phyloP scores from a whole-genome alignment of 2,888 invertebrate genomes.

The Lithophane leautieri region DNA sequence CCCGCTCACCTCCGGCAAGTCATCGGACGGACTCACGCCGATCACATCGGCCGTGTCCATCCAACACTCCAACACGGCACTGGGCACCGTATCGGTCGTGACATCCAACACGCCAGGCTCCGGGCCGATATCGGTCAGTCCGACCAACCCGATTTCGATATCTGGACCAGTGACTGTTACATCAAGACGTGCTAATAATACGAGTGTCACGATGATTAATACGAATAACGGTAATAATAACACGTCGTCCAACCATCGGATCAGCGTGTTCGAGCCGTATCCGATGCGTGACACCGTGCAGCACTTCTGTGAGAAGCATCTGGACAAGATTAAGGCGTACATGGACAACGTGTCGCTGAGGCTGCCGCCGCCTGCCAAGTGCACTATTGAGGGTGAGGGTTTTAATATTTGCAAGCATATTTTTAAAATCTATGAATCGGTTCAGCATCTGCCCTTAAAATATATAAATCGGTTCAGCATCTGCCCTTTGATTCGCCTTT shows the following conservation, averaged over 20 bases:
- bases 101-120: slow-evolving; percentile 61
- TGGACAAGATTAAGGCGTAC: slow-evolving; percentile 97
- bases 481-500: too few species aligned
- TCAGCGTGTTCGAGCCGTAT: slow-evolving; percentile 96
- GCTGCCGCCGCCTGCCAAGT: slow-evolving; percentile 97
- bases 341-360: slow-evolving; percentile 96
- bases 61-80: slow-evolving; percentile 83
- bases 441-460: neutral
- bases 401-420: neutral
- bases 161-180: slow-evolving; percentile 91
- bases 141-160: slow-evolving; percentile 78
- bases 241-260: slow-evolving; percentile 88
- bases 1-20: slow-evolving; percentile 82
- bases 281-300: slow-evolving; percentile 98
- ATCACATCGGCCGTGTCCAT: slow-evolving; percentile 81
- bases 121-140: slow-evolving; percentile 63
- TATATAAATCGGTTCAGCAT: neutral
- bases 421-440: neutral
- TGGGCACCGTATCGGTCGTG: slow-evolving; percentile 81
- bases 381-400: slow-evolving; percentile 96
- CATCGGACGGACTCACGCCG: slow-evolving; percentile 81
- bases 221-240: slow-evolving; percentile 64
- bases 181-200: slow-evolving; percentile 91
- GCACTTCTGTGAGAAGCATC: slow-evolving; percentile 98
- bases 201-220: slow-evolving; percentile 94